phyloP scores from a whole-genome alignment of 2,113 vertebrate genomes.

The Condylura cristata region DNA sequence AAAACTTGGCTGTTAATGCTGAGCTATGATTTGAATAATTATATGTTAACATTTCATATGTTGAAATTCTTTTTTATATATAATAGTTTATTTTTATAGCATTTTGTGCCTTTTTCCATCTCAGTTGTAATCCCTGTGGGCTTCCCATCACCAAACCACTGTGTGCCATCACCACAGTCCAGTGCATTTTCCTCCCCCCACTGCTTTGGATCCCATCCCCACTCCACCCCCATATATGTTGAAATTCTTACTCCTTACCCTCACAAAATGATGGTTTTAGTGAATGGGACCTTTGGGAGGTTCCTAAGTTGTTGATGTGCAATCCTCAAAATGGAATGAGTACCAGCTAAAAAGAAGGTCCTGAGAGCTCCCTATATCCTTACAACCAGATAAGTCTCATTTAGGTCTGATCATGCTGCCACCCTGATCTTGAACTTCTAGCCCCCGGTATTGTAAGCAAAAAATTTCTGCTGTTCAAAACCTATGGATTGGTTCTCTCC shows the following conservation, averaged over 20 bases:
- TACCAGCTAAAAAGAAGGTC: background rate
- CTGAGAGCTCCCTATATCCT: background rate
- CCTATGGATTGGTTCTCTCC: too few relatives aligned
- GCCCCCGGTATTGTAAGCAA: background rate
- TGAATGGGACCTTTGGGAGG: background rate
- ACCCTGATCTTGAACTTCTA: background rate
- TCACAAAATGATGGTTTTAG: background rate
- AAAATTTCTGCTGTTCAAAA: background rate
- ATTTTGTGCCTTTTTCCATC: too few relatives aligned
- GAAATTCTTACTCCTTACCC: background rate
- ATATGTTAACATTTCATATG: background rate
- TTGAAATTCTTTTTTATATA: background rate
- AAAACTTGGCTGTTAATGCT: background rate
- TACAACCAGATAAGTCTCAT: background rate
- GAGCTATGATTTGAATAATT: background rate
- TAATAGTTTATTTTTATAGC: too few relatives aligned
- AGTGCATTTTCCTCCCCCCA: too few relatives aligned
- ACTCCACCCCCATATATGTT: too few relatives aligned
- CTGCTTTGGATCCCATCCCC: too few relatives aligned
- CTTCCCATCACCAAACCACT: too few relatives aligned
- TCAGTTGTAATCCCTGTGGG: too few relatives aligned
- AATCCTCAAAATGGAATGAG: background rate
- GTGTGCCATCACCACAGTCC: too few relatives aligned
- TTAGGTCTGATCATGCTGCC: background rate
- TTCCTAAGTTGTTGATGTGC: background rate